A percentile compares a stretch with the other conserved stretches of the same genome.
These are phyloP conservation scores for Hirtodrosophila cameraria DNA, from an alignment of 2,888 invertebrate genomes.

Conservation along the genomic window DNA sequence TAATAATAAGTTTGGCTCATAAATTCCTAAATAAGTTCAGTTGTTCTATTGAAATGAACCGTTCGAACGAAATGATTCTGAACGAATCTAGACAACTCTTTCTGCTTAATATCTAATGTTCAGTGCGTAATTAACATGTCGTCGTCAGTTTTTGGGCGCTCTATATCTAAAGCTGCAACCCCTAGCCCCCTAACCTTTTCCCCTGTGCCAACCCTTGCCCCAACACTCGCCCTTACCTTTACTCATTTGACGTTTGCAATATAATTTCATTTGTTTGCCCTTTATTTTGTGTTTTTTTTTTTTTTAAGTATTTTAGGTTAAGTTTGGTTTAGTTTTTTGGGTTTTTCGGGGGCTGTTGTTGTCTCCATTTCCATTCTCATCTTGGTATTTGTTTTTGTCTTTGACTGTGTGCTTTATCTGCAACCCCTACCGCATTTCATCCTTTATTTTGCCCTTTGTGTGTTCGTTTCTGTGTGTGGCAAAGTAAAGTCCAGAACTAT, in stretches of 20 bases:
- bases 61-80: no score
- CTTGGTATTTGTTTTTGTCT: conserved; percentile 28
- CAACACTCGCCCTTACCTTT: not conserved
- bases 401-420: conserved; percentile 7
- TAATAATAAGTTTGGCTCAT: no score
- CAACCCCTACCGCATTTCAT: conserved; percentile 19
- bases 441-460: conserved; percentile 8
- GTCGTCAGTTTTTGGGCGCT: conserved; percentile 20
- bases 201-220: not conserved
- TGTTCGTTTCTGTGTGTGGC: conserved; percentile 11
- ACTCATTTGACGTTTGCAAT: conserved; percentile 36
- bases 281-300: conserved; percentile 10
- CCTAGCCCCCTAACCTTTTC: not conserved
- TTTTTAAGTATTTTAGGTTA: conserved; percentile 28
- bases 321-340: conserved; percentile 17
- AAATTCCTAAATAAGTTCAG: no score
- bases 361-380: not conserved
- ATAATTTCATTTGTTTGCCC: conserved; percentile 54
- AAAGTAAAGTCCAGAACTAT: no score
- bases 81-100: no score
- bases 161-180: not conserved
- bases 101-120: conserved; percentile 15
- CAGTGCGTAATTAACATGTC: conserved; percentile 58
- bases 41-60: conserved; percentile 19
- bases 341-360: conserved; percentile 34